These are phyloP conservation scores for Eudasyphora cyanicolor DNA, from an alignment of 2,888 invertebrate species.

Conservation along the genomic window DNA sequence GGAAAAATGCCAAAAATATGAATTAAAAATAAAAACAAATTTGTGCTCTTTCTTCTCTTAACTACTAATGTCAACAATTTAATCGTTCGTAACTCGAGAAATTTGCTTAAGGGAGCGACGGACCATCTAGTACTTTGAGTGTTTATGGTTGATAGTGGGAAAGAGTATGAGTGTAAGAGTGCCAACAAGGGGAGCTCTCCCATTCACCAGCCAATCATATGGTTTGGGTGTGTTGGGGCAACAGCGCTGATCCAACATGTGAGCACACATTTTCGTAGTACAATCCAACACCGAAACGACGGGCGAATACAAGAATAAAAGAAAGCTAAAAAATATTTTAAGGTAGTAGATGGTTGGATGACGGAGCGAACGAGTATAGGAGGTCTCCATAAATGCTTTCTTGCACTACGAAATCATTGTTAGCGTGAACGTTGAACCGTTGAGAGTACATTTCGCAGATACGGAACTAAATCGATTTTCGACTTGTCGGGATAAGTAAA, in stretches of 20 bases:
- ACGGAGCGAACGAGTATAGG: background rate
- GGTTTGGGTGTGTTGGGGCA: background rate
- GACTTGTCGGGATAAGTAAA: too few species aligned
- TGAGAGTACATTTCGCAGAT: constrained; percentile 32
- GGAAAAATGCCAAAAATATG: too few species aligned
- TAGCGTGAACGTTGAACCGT: constrained; percentile 42
- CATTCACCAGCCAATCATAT: background rate
- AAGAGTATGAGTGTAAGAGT: background rate
- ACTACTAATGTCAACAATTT: too few species aligned
- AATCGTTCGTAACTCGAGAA: too few species aligned
- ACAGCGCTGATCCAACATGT: background rate
- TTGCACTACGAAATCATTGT: constrained; percentile 48
- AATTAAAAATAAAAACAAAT: too few species aligned
- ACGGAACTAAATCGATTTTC: constrained; percentile 49
- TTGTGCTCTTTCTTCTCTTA: too few species aligned
- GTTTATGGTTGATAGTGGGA: background rate
- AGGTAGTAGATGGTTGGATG: constrained; percentile 13
- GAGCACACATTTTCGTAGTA: constrained; percentile 4
- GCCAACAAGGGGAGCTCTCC: background rate
- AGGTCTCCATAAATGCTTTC: constrained; percentile 33
- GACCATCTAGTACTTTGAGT: too few species aligned
- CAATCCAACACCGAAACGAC: constrained; percentile 17
- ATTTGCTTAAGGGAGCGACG: too few species aligned
- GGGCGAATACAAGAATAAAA: constrained; percentile 11
- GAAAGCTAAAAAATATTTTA: constrained; percentile 34